Evolutionary conservation across 2,888 invertebrate species (phyloP).

Genomic region (Cryptus viduatorius): DNA sequence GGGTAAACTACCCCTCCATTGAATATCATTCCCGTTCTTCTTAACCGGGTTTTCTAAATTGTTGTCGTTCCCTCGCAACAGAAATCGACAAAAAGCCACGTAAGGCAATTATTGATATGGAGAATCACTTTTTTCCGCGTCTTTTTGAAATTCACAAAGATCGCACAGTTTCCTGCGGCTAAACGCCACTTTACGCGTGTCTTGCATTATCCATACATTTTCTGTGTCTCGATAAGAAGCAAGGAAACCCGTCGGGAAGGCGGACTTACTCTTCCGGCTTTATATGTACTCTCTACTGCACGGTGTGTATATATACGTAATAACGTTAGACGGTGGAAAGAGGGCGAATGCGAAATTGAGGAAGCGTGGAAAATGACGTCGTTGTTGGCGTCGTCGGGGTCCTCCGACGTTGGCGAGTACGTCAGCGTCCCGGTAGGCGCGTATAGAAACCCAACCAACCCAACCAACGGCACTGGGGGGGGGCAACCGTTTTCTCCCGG

Average conservation of each 20-base stretch:
- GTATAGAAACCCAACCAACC: slow-evolving; percentile 22
- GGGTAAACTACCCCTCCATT: neutral
- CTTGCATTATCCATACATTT: neutral
- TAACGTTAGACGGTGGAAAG: slow-evolving; percentile 35
- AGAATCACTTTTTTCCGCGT: too few species aligned
- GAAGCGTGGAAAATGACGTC: slow-evolving; percentile 69
- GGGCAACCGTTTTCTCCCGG: neutral
- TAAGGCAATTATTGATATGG: neutral
- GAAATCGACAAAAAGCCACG: neutral
- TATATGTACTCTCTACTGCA: slow-evolving; percentile 4
- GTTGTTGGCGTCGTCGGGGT: slow-evolving; percentile 61
- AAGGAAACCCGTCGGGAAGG: slow-evolving; percentile 1
- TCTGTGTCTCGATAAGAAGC: neutral
- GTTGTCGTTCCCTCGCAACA: neutral
- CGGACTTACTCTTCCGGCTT: neutral
- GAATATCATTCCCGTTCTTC: neutral
- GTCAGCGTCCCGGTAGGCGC: slow-evolving; percentile 51
- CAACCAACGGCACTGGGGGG: neutral
- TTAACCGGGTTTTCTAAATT: neutral
- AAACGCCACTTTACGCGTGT: too few species aligned
- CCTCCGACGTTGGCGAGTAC: slow-evolving; percentile 45
- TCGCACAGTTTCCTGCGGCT: too few species aligned
- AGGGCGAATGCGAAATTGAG: slow-evolving; percentile 64
- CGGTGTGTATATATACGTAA: slow-evolving; percentile 21
- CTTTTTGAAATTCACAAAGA: too few species aligned